A percentile compares a stretch with the other conserved stretches of the same genome.
Conservation (phyloP, 2,113 vertebrate genomes). For the Trematomus loennbergii region DNA sequence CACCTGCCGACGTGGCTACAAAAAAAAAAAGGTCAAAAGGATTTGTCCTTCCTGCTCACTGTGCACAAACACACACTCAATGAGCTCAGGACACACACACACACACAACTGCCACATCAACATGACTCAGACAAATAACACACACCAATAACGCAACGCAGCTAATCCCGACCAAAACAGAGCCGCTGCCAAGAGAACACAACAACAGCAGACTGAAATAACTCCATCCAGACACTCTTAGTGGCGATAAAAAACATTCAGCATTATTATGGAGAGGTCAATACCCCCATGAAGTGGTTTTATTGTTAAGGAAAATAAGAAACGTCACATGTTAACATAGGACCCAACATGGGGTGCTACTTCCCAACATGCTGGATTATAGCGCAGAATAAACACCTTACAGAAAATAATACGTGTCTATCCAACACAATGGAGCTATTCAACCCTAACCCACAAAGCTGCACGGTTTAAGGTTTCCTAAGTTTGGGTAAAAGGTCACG, state of each 20-base stretch:
- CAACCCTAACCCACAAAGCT: slow-evolving; percentile 40
- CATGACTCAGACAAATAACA: background rate
- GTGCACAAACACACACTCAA: background rate
- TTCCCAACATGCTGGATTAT: slow-evolving; percentile 41
- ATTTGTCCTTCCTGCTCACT: slow-evolving; percentile 40
- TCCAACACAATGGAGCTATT: slow-evolving; percentile 68
- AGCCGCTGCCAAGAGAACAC: slow-evolving; percentile 47
- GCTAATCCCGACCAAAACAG: slow-evolving; percentile 59
- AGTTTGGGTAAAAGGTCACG: slow-evolving; percentile 61
- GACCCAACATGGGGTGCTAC: background rate
- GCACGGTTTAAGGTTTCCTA: slow-evolving; percentile 52
- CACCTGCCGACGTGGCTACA: slow-evolving; percentile 20
- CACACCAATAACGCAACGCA: slow-evolving; percentile 51
- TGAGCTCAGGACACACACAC: slow-evolving; percentile 1
- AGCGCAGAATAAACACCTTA: slow-evolving; percentile 63
- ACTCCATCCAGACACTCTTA: slow-evolving; percentile 27
- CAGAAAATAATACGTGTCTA: slow-evolving; percentile 59
- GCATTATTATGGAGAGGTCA: slow-evolving; percentile 21
- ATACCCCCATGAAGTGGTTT: slow-evolving; percentile 25
- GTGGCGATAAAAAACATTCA: slow-evolving; percentile 1
- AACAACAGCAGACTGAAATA: slow-evolving; percentile 55
- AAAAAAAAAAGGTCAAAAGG: slow-evolving; percentile 45
- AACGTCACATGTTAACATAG: slow-evolving; percentile 59
- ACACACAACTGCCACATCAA: too few relatives aligned
- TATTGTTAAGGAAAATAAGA: background rate